A percentile compares a stretch with the other conserved stretches of the same genome.
Conservation (phyloP, 2,113 vertebrate genomes). For the Hiodon tergisus region DNA sequence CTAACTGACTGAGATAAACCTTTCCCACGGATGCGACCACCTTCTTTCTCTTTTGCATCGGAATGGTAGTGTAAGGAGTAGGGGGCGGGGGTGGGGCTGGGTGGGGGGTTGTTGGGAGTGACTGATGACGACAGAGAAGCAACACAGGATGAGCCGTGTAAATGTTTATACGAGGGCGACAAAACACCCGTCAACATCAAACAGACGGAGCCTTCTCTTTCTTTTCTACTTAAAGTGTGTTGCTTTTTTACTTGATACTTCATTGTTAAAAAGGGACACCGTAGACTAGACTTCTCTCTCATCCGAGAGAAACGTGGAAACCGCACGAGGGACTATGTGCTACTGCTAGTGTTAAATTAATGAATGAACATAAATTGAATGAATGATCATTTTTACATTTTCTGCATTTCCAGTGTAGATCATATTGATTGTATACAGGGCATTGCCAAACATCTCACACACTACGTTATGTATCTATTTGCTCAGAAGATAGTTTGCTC, state of each 20-base stretch:
- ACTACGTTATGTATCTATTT: too few species aligned
- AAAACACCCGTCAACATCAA: too few species aligned
- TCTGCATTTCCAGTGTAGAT: too few species aligned
- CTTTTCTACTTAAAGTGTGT: slow-evolving; percentile 10
- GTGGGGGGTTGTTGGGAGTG: too few species aligned
- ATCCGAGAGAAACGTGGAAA: too few species aligned
- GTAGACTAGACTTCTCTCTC: too few species aligned
- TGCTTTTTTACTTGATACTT: slow-evolving; percentile 25
- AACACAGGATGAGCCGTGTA: slow-evolving; percentile 20
- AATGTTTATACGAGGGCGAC: too few species aligned
- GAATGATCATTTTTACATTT: too few species aligned
- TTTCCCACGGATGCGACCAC: slow-evolving; percentile 18
- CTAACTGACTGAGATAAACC: not conserved
- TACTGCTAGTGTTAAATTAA: not conserved
- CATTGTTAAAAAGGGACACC: slow-evolving; percentile 15
- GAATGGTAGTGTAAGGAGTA: slow-evolving; percentile 14
- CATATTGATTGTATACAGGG: too few species aligned
- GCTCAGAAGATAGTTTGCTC: too few species aligned
- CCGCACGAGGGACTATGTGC: not conserved
- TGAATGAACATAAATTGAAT: not conserved
- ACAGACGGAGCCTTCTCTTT: slow-evolving; percentile 11
- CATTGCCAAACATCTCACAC: too few species aligned
- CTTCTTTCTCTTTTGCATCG: slow-evolving; percentile 12
- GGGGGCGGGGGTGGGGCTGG: not conserved
- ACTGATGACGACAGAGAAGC: slow-evolving; percentile 17